A percentile compares a stretch with the other conserved stretches of the same genome.
phyloP scores from a whole-genome alignment of 2,113 vertebrate genomes.

The Strigops habroptila region DNA sequence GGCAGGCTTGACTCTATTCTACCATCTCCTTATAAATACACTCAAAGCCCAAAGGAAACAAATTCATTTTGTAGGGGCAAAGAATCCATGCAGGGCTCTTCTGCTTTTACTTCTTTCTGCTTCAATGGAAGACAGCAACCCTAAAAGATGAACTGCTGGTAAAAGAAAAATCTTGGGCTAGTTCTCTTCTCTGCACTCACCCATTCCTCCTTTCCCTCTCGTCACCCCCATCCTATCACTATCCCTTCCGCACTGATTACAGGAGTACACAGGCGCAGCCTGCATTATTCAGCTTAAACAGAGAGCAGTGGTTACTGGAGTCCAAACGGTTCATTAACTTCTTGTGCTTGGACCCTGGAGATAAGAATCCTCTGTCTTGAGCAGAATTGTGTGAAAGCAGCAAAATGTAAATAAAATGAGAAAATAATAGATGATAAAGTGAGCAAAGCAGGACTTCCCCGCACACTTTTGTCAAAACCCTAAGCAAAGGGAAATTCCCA shows the following conservation, averaged over 20 bases:
- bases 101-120: background rate
- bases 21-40: background rate
- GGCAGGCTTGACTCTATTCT: background rate
- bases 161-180: background rate
- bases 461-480: background rate
- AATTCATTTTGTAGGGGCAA: background rate
- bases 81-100: background rate
- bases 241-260: background rate
- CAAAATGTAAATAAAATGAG: background rate
- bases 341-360: background rate
- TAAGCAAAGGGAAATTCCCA: background rate
- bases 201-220: background rate
- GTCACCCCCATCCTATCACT: background rate
- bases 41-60: background rate
- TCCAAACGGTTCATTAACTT: slow-evolving; percentile 16
- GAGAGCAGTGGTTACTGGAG: background rate
- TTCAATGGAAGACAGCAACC: accelerated
- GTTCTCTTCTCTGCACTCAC: background rate
- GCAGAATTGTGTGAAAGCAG: background rate
- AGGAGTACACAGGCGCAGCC: background rate
- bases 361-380: background rate
- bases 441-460: background rate
- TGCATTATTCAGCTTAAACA: background rate
- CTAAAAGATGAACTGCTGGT: background rate
- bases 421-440: background rate